These are phyloP conservation scores for Melinaea menophilus DNA, from an alignment of 2,888 invertebrate species.

Conservation along the genomic window DNA sequence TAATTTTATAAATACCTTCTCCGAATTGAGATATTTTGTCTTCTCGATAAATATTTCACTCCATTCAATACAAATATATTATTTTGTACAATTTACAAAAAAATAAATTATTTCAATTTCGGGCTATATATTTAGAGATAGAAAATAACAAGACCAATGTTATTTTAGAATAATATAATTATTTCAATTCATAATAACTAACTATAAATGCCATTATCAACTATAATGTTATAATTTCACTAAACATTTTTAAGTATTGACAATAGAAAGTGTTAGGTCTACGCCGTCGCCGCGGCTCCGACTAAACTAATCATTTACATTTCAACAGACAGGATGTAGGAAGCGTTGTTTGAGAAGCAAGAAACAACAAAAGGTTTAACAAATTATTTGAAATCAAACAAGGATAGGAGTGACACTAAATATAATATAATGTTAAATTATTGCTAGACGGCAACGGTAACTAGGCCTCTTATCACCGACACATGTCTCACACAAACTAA, in stretches of 20 bases:
- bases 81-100: neutral
- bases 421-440: constrained; percentile 6
- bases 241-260: constrained; percentile 59
- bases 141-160: constrained; percentile 68
- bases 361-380: neutral
- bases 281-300: constrained; percentile 46
- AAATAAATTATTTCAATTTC: neutral
- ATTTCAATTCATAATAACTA: constrained; percentile 78
- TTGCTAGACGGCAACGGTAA: constrained; percentile 23
- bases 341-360: neutral
- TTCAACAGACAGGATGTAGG: neutral
- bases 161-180: constrained; percentile 79
- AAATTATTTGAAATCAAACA: constrained; percentile 1
- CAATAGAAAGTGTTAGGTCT: constrained; percentile 47
- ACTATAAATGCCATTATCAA: constrained; percentile 75
- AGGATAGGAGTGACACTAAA: neutral
- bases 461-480: constrained; percentile 62
- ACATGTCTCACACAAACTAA: constrained; percentile 44
- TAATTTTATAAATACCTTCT: constrained; percentile 17
- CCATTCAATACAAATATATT: neutral
- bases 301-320: constrained; percentile 7
- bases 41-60: constrained; percentile 16
- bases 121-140: constrained; percentile 3
- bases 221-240: constrained; percentile 63
- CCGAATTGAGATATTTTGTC: constrained; percentile 30